phyloP scores from a whole-genome alignment of 2,888 invertebrate species.

The Elysia crispata region DNA sequence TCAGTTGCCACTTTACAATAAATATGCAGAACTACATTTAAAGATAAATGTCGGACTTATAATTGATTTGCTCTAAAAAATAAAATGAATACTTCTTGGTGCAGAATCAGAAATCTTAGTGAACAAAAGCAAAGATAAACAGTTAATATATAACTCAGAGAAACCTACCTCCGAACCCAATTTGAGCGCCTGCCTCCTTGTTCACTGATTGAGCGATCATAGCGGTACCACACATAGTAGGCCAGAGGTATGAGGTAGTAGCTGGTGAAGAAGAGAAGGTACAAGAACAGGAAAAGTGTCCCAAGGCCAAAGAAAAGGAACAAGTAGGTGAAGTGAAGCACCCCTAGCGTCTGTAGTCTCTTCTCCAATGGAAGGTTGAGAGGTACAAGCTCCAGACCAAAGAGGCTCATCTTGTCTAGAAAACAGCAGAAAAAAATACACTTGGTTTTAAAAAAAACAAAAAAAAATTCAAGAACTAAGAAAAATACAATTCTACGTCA shows the following conservation, averaged over 20 bases:
- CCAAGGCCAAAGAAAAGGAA: slow-evolving; percentile 79
- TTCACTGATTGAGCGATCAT: slow-evolving; percentile 83
- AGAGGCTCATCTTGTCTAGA: slow-evolving; percentile 67
- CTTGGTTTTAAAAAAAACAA: no score
- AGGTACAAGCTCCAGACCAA: slow-evolving; percentile 92
- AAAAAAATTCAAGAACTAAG: no score
- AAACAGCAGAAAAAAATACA: slow-evolving; percentile 1
- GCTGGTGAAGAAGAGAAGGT: slow-evolving; percentile 80
- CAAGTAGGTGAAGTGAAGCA: slow-evolving; percentile 84
- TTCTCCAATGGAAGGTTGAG: slow-evolving; percentile 85
- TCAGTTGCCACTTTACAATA: no score
- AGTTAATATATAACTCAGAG: no score
- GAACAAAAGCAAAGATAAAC: slow-evolving; percentile 83
- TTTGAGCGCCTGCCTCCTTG: slow-evolving; percentile 79
- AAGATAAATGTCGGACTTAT: no score
- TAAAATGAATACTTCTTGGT: no score
- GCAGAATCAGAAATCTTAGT: no score
- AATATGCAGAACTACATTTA: no score
- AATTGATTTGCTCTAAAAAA: no score
- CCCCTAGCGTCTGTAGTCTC: slow-evolving; percentile 90
- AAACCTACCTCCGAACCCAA: slow-evolving; percentile 80
- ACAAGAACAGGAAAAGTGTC: slow-evolving; percentile 80
- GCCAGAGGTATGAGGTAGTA: slow-evolving; percentile 75
- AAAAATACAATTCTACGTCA: no score
- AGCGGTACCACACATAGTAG: slow-evolving; percentile 75